Conservation (phyloP, 1,140 invertebrate genomes). For the Bombus balteatus region DNA sequence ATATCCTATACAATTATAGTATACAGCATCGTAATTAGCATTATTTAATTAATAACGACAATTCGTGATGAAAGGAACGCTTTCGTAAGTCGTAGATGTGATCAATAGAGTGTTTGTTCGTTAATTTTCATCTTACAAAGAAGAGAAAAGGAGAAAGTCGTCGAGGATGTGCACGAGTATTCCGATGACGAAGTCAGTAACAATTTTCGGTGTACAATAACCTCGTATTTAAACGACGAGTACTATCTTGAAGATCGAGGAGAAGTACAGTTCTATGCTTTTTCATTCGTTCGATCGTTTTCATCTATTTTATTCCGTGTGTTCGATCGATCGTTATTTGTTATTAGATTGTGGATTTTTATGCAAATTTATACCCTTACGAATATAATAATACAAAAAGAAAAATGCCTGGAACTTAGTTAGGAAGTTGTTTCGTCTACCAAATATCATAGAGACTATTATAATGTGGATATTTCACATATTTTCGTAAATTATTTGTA, state of each 20-base stretch:
- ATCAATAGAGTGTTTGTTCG: too few species aligned
- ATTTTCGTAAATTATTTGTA: too few species aligned
- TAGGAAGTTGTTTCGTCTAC: too few species aligned
- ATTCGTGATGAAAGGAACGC: not conserved
- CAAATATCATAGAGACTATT: too few species aligned
- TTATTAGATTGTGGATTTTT: not conserved
- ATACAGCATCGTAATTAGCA: not conserved
- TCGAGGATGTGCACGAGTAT: not conserved
- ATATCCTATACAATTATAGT: constrained; percentile 4
- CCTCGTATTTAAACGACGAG: not conserved
- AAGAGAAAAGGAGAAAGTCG: not conserved
- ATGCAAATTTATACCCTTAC: too few species aligned
- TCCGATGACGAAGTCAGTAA: not conserved
- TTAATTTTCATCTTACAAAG: too few species aligned
- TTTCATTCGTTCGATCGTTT: not conserved
- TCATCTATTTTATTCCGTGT: constrained; percentile 5
- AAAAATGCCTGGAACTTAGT: too few species aligned
- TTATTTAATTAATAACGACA: constrained; percentile 19
- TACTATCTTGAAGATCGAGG: not conserved
- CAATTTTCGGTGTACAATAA: too few species aligned
- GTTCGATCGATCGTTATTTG: not conserved
- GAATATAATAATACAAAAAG: too few species aligned
- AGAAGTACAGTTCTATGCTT: not conserved
- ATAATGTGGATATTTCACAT: too few species aligned
- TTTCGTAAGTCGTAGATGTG: not conserved